phyloP scores from a whole-genome alignment of 2,113 vertebrate species.

The Pimephales promelas region DNA sequence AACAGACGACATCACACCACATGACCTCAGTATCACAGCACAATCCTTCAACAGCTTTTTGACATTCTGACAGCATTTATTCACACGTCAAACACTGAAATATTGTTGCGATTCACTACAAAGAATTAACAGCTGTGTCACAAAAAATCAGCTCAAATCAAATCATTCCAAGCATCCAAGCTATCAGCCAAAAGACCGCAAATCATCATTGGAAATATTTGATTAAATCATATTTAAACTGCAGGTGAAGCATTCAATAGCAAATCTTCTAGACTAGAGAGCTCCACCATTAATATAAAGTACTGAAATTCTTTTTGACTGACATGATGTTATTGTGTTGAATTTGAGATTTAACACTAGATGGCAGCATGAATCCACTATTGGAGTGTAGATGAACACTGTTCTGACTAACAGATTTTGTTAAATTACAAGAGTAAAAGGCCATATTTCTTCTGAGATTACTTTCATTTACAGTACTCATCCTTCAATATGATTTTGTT shows the following conservation, averaged over 20 bases:
- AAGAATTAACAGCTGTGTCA: background rate
- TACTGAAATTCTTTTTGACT: background rate
- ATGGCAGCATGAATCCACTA: constrained; percentile 25
- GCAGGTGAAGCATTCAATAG: background rate
- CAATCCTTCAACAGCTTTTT: constrained; percentile 3
- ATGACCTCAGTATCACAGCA: background rate
- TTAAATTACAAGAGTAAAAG: constrained; percentile 5
- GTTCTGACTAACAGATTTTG: background rate
- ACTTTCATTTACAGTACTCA: background rate
- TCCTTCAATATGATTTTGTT: background rate
- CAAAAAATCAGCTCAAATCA: background rate
- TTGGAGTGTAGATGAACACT: background rate
- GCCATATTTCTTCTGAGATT: background rate
- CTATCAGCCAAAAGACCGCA: background rate
- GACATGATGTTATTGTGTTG: background rate
- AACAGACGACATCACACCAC: background rate
- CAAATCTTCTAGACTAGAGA: background rate
- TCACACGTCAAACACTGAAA: background rate
- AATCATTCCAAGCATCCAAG: background rate
- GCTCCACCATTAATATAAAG: background rate
- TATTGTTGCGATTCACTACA: background rate
- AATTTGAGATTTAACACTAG: background rate
- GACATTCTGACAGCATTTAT: constrained; percentile 7
- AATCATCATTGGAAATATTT: background rate
- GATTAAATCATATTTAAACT: background rate